A percentile compares a stretch with the other conserved stretches of the same genome.
phyloP scores from a whole-genome alignment of 1,140 invertebrate species.

The Drosophila varians region DNA sequence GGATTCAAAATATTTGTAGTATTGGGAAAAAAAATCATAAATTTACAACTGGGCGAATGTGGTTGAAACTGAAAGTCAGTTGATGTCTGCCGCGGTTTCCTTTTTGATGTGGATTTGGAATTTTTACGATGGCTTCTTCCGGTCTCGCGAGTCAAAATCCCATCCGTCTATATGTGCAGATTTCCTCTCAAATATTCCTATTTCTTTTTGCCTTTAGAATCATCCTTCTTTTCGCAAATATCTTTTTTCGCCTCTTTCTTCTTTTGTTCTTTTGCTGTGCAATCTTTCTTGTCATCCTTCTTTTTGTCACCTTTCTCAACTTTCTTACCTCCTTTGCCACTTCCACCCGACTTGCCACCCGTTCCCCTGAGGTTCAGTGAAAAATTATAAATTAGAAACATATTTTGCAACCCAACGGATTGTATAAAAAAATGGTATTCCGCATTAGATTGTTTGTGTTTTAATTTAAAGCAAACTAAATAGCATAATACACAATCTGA shows the following conservation, averaged over 20 bases:
- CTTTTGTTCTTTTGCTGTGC: slow-evolving; percentile 8
- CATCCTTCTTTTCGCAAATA: slow-evolving; percentile 4
- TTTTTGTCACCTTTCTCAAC: neutral
- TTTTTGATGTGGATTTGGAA: neutral
- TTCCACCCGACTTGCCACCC: neutral
- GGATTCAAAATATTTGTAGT: neutral
- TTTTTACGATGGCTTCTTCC: slow-evolving; percentile 16
- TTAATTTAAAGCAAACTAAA: slow-evolving; percentile 69
- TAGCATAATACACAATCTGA: slow-evolving; percentile 69
- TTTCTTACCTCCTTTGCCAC: neutral
- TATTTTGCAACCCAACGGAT: neutral
- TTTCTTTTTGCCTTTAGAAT: slow-evolving; percentile 11
- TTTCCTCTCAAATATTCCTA: neutral
- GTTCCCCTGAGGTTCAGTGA: slow-evolving; percentile 16
- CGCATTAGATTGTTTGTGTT: slow-evolving; percentile 35
- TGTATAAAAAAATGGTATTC: slow-evolving; percentile 1
- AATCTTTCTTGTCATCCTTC: neutral
- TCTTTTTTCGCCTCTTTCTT: slow-evolving; percentile 1
- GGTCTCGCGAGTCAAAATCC: neutral
- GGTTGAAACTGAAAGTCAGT: neutral
- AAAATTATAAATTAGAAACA: neutral
- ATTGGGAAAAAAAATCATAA: slow-evolving; percentile 15
- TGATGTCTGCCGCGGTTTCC: neutral
- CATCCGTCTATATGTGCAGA: neutral
- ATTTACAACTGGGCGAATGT: slow-evolving; percentile 6